A percentile compares a stretch with the other conserved stretches of the same genome.
Evolutionary conservation across 2,113 vertebrate species (phyloP).

Genomic region (Onychostoma macrolepis): DNA sequence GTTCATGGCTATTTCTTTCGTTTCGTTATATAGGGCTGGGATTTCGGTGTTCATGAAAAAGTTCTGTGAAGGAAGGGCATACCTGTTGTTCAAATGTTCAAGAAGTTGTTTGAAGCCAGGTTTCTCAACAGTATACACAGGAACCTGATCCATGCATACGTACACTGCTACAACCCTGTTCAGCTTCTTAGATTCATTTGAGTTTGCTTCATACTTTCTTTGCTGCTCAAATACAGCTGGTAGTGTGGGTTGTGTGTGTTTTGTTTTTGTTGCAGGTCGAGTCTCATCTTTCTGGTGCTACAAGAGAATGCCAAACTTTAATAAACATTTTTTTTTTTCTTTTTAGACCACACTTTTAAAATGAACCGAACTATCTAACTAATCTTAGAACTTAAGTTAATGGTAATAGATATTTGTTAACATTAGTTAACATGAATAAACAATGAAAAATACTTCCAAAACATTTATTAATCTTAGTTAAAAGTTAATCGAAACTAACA

Average conservation of each 20-base stretch:
- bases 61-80: constrained; percentile 6
- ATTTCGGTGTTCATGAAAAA: constrained; percentile 21
- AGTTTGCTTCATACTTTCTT: neutral
- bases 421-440: too few relatives aligned
- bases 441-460: too few relatives aligned
- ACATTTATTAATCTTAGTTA: too few relatives aligned
- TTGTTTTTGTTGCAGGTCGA: neutral
- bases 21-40: neutral
- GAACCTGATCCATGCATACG: neutral
- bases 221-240: neutral
- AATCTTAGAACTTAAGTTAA: too few relatives aligned
- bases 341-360: neutral
- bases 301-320: too few relatives aligned
- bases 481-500: too few relatives aligned
- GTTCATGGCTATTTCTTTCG: neutral
- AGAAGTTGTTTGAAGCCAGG: constrained; percentile 28
- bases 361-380: too few relatives aligned
- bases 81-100: neutral
- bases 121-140: constrained; percentile 38
- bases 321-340: too few relatives aligned
- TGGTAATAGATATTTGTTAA: too few relatives aligned
- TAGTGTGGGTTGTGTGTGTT: neutral
- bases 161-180: neutral
- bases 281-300: neutral
- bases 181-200: neutral